These are phyloP conservation scores for Osmerus mordax DNA, from an alignment of 2,113 vertebrate species.

Conservation along the genomic window DNA sequence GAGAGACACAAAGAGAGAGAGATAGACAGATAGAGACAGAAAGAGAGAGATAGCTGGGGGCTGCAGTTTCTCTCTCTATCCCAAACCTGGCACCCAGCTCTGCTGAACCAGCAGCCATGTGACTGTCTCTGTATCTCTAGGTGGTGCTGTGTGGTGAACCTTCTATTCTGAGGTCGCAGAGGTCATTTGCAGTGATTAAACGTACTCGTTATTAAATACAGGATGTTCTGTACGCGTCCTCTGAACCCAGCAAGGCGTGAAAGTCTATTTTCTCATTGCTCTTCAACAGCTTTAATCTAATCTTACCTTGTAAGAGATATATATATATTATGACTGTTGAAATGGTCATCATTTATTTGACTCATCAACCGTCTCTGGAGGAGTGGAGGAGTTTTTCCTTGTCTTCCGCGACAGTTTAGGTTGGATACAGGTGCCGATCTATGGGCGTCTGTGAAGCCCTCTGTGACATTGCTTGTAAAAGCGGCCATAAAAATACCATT, in stretches of 20 bases:
- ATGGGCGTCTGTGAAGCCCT: too few species aligned
- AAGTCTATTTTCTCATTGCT: not conserved
- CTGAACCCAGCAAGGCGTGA: not conserved
- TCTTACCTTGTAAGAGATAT: not conserved
- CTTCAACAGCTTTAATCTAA: too few species aligned
- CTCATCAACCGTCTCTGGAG: not conserved
- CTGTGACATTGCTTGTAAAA: too few species aligned
- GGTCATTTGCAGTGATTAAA: constrained; percentile 32
- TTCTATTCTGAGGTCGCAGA: not conserved
- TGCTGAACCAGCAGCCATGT: constrained; percentile 55
- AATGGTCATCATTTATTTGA: too few species aligned
- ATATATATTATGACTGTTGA: not conserved
- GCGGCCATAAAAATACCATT: too few species aligned
- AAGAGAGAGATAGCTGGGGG: too few species aligned
- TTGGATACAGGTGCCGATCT: too few species aligned
- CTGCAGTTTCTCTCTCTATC: constrained; percentile 15
- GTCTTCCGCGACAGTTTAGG: not conserved
- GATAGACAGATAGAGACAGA: too few species aligned
- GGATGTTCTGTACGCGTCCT: constrained; percentile 38
- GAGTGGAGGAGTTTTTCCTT: not conserved
- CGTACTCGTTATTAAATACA: constrained; percentile 25
- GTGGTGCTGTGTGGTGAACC: constrained; percentile 34
- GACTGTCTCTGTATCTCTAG: constrained; percentile 33
- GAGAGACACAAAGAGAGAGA: too few species aligned
- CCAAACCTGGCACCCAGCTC: constrained; percentile 31